Base-by-base conservation (phyloP, 2,113 vertebrate genomes). In the Castor canadensis region DNA sequence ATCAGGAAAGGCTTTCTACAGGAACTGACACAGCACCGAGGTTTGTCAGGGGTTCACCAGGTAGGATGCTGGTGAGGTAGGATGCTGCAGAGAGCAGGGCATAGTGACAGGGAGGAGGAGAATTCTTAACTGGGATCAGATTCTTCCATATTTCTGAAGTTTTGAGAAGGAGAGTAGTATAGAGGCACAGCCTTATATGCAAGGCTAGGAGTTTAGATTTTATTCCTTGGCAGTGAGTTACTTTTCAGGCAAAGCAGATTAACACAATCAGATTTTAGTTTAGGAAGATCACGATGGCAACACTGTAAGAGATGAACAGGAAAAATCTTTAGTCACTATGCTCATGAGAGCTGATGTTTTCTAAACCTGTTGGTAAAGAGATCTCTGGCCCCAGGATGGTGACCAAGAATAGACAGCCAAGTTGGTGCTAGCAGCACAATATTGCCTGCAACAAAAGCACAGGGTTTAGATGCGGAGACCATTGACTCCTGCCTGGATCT, bases 331-430 rank as follows among this genome's bases (percentile, higher is more conserved):
- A 83, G 75, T 30, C 3, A 64, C 2, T 84, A 32, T 15, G 43
- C 81, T 95, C 72, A 52, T 76, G 66, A 24, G 67, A 72, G 43
- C 71, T 91, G 45, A 58, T 83, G n/a, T 54, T 83, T 81, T 90
- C 22, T 90, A 73, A 96, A 43, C 4, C 45, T 56, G 9, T 32
- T 49, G 19, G 62, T 85, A 60, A 9, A 81, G 52, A 45, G 32
- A 58, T 73, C 54, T 90, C 49, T 82, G 58, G 38, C 86, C 28
- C 71, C 40, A 45, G 80, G 52, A 26, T 84, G 52, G 43, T 86
- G 54, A 90, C 15, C 35, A 84, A 43, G 38, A 93, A 30, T 9
- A 58, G 43, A 73, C 17, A 85, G 62, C 71, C 83, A 90, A 19
- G 35, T 56, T 72, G 56, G 49, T 40, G 62, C 30, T 7, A 47